Percentiles rank a stretch among this genome's conserved stretches.
Evolutionary conservation across 2,888 invertebrate genomes (phyloP).

Genomic region (Leptinotarsa haldemani): DNA sequence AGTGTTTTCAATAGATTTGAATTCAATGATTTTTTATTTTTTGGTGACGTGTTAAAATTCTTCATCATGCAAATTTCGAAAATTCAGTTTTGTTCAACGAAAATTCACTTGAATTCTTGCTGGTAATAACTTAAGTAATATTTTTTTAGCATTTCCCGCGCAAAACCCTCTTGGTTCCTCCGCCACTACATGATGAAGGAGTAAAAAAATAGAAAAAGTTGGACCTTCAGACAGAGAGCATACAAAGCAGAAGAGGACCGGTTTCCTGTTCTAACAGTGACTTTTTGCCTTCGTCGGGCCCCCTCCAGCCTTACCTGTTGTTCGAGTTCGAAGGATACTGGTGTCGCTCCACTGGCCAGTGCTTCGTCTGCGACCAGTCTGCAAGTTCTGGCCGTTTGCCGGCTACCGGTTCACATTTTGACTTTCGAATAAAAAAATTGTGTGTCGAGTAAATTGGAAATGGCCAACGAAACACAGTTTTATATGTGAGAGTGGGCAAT

Average conservation of each 20-base stretch:
- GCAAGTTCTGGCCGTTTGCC: slow-evolving; percentile 29
- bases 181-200: slow-evolving; percentile 20
- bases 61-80: too few relatives aligned
- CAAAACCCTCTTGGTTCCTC: not conserved
- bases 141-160: not conserved
- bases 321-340: slow-evolving; percentile 37
- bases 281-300: slow-evolving; percentile 39
- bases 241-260: slow-evolving; percentile 32
- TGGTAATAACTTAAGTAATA: too few relatives aligned
- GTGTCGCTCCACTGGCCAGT: slow-evolving; percentile 37
- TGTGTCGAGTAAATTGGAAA: not conserved
- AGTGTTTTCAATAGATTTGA: too few relatives aligned
- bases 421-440: slow-evolving; percentile 8
- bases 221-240: slow-evolving; percentile 21
- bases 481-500: slow-evolving; percentile 35
- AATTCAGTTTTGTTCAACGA: too few relatives aligned
- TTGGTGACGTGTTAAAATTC: too few relatives aligned
- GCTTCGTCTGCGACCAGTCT: slow-evolving; percentile 41
- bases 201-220: slow-evolving; percentile 27
- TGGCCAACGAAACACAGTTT: not conserved
- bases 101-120: too few relatives aligned
- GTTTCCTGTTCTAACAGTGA: slow-evolving; percentile 34
- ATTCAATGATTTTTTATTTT: too few relatives aligned
- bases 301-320: slow-evolving; percentile 41
- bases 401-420: slow-evolving; percentile 19